phyloP scores from a whole-genome alignment of 2,797 vertebrate species.

The Arremon aurantiirostris region DNA sequence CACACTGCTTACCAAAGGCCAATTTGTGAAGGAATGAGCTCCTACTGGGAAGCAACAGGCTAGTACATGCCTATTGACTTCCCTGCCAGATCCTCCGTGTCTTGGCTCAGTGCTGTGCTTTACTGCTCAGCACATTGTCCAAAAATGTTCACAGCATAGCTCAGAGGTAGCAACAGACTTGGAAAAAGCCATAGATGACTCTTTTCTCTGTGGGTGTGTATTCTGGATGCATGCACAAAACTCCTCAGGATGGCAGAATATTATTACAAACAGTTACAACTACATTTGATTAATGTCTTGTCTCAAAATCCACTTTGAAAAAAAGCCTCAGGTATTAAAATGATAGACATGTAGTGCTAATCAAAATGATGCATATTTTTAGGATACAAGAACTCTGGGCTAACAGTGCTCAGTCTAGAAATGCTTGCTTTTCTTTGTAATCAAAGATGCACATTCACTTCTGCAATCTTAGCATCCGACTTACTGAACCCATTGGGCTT shows the following conservation, averaged over 20 bases:
- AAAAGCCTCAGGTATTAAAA: not conserved
- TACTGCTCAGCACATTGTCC: not conserved
- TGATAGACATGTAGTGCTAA: not conserved
- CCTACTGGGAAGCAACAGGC: slow-evolving; percentile 57
- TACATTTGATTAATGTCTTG: slow-evolving; percentile 15
- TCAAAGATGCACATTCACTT: not conserved
- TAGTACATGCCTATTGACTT: slow-evolving; percentile 37
- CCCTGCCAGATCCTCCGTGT: slow-evolving; percentile 26
- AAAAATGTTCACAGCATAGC: not conserved
- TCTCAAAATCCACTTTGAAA: slow-evolving; percentile 1
- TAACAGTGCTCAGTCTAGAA: not conserved
- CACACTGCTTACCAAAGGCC: slow-evolving; percentile 50
- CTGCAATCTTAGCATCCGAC: not conserved
- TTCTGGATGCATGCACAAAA: not conserved
- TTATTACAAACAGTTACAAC: not conserved
- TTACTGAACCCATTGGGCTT: not conserved
- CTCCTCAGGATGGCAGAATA: not conserved
- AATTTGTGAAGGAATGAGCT: slow-evolving; percentile 56
- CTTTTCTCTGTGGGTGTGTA: not conserved
- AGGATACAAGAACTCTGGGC: not conserved
- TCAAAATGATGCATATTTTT: slow-evolving; percentile 1
- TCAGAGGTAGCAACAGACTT: not conserved
- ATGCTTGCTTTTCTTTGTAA: not conserved
- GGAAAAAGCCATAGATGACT: not conserved
- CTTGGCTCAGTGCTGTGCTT: not conserved